Conservation (phyloP, 1,140 invertebrate species). For the Pollicipes pollicipes region DNA sequence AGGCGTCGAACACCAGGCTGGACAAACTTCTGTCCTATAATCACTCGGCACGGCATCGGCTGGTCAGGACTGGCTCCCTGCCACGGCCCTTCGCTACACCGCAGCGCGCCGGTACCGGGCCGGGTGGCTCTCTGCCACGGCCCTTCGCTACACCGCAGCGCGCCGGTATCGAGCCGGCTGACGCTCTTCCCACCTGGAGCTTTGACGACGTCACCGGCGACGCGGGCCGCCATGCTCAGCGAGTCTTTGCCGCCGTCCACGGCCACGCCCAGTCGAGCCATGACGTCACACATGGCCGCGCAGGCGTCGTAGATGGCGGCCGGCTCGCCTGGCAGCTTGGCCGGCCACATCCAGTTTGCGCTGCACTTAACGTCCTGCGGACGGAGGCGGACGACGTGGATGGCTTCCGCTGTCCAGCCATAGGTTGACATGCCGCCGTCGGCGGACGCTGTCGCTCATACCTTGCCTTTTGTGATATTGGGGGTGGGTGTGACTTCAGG, state of each 20-base stretch:
- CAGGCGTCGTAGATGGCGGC: conserved; percentile 71
- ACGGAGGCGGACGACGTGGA: conserved; percentile 7
- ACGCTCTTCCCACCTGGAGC: too few species aligned
- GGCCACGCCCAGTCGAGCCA: conserved; percentile 72
- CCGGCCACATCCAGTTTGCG: conserved; percentile 99
- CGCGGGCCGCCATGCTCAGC: conserved; percentile 85
- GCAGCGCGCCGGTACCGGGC: too few species aligned
- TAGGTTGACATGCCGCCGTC: not conserved
- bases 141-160: too few species aligned
- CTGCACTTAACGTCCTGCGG: conserved; percentile 82
- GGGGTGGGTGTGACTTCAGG: not conserved
- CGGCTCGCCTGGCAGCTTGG: conserved; percentile 81
- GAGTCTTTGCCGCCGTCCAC: conserved; percentile 97
- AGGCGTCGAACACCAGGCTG: too few species aligned
- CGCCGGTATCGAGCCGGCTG: too few species aligned
- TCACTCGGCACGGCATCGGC: too few species aligned
- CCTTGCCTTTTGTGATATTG: not conserved
- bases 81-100: too few species aligned
- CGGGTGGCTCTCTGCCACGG: too few species aligned
- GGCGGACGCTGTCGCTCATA: not conserved
- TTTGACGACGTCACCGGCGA: conserved; percentile 52
- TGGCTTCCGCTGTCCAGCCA: not conserved
- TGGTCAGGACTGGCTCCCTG: too few species aligned
- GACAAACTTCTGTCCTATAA: too few species aligned
- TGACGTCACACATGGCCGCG: conserved; percentile 63